These are phyloP conservation scores for Tragulus kanchil DNA, from an alignment of 2,113 vertebrate genomes.

Conservation along the genomic window DNA sequence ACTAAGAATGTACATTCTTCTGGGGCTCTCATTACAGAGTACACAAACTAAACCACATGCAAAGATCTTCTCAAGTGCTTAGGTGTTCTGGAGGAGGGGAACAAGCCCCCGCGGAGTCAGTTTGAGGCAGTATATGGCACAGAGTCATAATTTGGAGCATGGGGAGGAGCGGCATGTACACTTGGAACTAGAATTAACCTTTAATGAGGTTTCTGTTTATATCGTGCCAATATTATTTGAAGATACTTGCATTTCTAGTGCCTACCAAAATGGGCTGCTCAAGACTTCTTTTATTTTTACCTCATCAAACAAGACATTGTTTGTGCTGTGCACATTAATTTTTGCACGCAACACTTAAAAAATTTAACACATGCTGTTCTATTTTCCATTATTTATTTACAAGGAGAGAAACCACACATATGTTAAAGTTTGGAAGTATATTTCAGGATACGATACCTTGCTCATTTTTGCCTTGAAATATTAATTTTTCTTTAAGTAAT, in stretches of 20 bases:
- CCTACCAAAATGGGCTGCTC: conserved; percentile 1
- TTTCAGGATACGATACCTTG: conserved; percentile 55
- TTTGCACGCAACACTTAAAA: not conserved
- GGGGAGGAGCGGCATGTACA: not conserved
- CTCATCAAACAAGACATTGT: conserved; percentile 28
- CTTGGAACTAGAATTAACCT: not conserved
- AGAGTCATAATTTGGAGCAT: not conserved
- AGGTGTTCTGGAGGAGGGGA: not conserved
- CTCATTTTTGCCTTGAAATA: not conserved
- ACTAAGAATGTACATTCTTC: not conserved
- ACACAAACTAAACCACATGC: not conserved
- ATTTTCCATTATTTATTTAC: conserved; percentile 67
- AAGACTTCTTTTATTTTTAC: not conserved
- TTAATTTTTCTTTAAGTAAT: conserved; percentile 1
- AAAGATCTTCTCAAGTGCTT: not conserved
- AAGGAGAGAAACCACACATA: conserved; percentile 20
- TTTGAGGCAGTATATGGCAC: no score
- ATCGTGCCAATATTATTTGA: not conserved
- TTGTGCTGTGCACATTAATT: not conserved
- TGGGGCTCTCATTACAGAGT: not conserved
- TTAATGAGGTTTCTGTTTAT: not conserved
- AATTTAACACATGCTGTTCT: conserved; percentile 47
- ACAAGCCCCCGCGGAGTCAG: no score
- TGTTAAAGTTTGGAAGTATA: conserved; percentile 45
- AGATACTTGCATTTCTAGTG: conserved; percentile 14